These are phyloP conservation scores for Ceratina calcarata DNA, from an alignment of 1,140 invertebrate genomes.

Conservation along the genomic window DNA sequence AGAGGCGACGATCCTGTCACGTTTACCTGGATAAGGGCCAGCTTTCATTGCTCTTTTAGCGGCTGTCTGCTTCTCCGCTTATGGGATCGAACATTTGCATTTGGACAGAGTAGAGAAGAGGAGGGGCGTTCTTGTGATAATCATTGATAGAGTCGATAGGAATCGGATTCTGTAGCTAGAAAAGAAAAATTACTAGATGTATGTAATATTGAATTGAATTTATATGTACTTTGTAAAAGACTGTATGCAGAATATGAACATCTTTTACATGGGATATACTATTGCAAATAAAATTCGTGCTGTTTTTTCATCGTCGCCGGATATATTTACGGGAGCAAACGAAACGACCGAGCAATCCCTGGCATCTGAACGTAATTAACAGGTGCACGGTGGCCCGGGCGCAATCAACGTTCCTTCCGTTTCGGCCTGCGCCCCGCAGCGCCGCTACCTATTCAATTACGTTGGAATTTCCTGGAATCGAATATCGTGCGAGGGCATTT, in stretches of 20 bases:
- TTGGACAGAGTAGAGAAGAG: too few relatives aligned
- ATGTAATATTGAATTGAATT: too few relatives aligned
- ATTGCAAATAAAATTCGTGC: too few relatives aligned
- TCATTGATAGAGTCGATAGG: too few relatives aligned
- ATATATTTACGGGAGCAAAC: background rate
- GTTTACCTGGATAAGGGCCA: conserved; percentile 45
- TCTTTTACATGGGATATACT: too few relatives aligned
- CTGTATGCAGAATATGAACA: too few relatives aligned
- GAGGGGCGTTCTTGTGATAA: too few relatives aligned
- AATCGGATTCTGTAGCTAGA: too few relatives aligned
- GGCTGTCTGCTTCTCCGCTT: background rate
- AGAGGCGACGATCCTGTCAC: conserved; percentile 43
- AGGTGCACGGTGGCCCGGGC: conserved; percentile 2
- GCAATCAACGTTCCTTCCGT: conserved; percentile 36
- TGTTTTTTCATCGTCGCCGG: too few relatives aligned
- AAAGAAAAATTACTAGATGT: too few relatives aligned
- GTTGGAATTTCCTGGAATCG: conserved; percentile 38
- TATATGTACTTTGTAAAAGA: too few relatives aligned
- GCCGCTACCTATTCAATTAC: conserved; percentile 21
- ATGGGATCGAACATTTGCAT: background rate
- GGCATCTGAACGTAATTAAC: conserved; percentile 17
- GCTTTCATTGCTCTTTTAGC: conserved; percentile 36
- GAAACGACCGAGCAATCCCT: conserved; percentile 14
- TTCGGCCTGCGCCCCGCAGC: background rate
- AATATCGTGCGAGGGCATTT: conserved; percentile 33